phyloP scores from a whole-genome alignment of 1,140 invertebrate species.

The Rhynchophorus ferrugineus region DNA sequence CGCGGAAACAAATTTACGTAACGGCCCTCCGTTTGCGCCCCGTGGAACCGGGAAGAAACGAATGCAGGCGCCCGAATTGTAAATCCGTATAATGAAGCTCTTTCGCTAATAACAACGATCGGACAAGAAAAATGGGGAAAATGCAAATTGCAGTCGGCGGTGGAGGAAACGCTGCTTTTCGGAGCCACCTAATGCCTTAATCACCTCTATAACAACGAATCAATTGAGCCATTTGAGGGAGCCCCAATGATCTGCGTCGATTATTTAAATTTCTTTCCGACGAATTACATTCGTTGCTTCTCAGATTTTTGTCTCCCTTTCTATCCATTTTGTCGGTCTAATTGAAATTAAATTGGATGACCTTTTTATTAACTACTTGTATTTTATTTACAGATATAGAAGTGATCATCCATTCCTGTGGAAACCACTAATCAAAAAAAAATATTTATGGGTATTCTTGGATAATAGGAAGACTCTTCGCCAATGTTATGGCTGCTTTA shows the following conservation, averaged over 20 bases:
- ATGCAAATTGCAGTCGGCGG: slow-evolving; percentile 10
- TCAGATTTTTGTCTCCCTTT: too few relatives aligned
- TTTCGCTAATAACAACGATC: slow-evolving; percentile 15
- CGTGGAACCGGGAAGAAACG: background rate
- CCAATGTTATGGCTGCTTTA: too few relatives aligned
- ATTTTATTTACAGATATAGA: too few relatives aligned
- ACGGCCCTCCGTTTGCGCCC: background rate
- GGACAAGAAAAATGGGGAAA: slow-evolving; percentile 15
- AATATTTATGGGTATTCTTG: too few relatives aligned
- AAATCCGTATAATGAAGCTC: slow-evolving; percentile 17
- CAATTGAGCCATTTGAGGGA: background rate
- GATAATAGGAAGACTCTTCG: too few relatives aligned
- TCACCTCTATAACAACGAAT: background rate
- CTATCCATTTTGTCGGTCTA: too few relatives aligned
- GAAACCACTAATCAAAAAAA: too few relatives aligned
- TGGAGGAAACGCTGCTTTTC: background rate
- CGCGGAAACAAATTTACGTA: slow-evolving; percentile 10
- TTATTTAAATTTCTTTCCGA: background rate
- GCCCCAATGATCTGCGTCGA: background rate
- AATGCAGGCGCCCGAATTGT: slow-evolving; percentile 10
- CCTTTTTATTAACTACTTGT: too few relatives aligned
- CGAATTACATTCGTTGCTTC: too few relatives aligned
- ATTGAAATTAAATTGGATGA: too few relatives aligned
- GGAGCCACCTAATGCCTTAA: background rate
- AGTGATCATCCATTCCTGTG: too few relatives aligned